These are phyloP conservation scores for Lerema accius DNA, from an alignment of 1,140 invertebrate genomes.

Conservation along the genomic window DNA sequence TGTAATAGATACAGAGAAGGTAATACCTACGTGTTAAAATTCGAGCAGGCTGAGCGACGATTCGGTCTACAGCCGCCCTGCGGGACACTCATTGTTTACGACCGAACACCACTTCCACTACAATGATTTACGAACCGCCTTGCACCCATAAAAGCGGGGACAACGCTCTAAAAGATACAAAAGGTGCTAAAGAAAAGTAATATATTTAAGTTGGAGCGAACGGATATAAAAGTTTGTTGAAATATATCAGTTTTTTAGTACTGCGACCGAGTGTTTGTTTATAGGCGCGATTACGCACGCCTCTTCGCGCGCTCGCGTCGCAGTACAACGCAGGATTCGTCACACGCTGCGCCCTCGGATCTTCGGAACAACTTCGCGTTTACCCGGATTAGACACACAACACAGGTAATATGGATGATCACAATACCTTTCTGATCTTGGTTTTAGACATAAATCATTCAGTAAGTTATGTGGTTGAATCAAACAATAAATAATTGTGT, in stretches of 20 bases:
- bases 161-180: slow-evolving; percentile 80
- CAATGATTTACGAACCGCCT: slow-evolving; percentile 79
- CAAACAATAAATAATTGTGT: slow-evolving; percentile 9
- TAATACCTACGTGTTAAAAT: slow-evolving; percentile 21
- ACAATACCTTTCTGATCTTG: slow-evolving; percentile 39
- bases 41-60: slow-evolving; percentile 35
- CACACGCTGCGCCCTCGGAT: slow-evolving; percentile 48
- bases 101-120: slow-evolving; percentile 75
- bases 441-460: not conserved
- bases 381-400: slow-evolving; percentile 15
- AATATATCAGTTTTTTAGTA: slow-evolving; percentile 80
- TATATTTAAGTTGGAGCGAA: slow-evolving; percentile 77
- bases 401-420: slow-evolving; percentile 34
- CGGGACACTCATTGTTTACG: slow-evolving; percentile 73
- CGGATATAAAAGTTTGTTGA: slow-evolving; percentile 80
- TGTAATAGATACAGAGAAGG: slow-evolving; percentile 19
- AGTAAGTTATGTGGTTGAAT: slow-evolving; percentile 7
- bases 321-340: slow-evolving; percentile 53
- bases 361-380: slow-evolving; percentile 16
- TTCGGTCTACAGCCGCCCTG: slow-evolving; percentile 43
- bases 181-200: slow-evolving; percentile 82
- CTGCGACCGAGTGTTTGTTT: slow-evolving; percentile 73
- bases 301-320: slow-evolving; percentile 50
- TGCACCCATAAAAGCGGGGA: slow-evolving; percentile 77
- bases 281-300: slow-evolving; percentile 69